These are phyloP conservation scores for Anseranas semipalmata DNA, from an alignment of 2,113 vertebrate genomes.

Conservation along the genomic window DNA sequence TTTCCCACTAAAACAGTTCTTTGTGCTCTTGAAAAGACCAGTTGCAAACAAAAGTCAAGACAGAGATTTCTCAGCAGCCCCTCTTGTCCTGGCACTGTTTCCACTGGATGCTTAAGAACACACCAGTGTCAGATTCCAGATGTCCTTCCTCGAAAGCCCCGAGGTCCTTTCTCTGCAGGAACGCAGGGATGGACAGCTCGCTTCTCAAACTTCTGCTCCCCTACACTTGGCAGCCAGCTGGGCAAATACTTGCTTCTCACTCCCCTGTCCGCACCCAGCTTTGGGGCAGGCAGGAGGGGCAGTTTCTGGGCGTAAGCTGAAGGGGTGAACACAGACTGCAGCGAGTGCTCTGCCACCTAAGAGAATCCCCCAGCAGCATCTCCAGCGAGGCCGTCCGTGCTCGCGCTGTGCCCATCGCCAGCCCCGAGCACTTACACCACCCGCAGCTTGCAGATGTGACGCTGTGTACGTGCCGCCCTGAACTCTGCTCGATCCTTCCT, in stretches of 20 bases:
- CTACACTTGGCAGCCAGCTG: neutral
- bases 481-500: neutral
- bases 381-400: neutral
- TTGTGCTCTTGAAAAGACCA: neutral
- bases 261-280: rapidly evolving
- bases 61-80: neutral
- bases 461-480: neutral
- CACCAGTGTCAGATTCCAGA: rapidly evolving
- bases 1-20: neutral
- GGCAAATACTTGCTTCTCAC: neutral
- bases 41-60: rapidly evolving
- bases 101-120: neutral
- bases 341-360: too few relatives aligned
- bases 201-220: neutral
- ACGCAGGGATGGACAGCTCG: neutral
- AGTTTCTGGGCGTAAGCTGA: too few relatives aligned
- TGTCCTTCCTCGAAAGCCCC: neutral
- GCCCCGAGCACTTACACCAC: neutral
- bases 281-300: neutral
- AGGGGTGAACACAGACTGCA: too few relatives aligned
- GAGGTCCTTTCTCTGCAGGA: neutral
- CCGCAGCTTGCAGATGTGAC: neutral
- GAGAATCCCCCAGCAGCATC: neutral
- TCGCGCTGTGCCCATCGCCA: neutral
- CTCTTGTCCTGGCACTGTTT: neutral